phyloP scores from a whole-genome alignment of 1,140 invertebrate species.

The Drosophila paulistorum region DNA sequence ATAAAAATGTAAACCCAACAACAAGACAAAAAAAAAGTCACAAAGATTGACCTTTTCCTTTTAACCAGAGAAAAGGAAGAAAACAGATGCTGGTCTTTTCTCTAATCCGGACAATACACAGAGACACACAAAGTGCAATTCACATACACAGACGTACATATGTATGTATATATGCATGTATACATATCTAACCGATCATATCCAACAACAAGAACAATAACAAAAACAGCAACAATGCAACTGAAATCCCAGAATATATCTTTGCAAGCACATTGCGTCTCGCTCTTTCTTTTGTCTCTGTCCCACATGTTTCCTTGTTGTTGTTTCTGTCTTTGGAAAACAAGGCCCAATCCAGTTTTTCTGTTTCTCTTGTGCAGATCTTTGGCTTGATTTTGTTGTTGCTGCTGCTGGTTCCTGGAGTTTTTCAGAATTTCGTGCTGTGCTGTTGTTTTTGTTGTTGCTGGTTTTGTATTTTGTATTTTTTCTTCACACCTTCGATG shows the following conservation, averaged over 20 bases:
- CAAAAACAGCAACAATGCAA: conserved; percentile 46
- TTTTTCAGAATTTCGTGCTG: conserved; percentile 80
- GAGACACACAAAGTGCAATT: conserved; percentile 15
- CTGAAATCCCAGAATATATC: conserved; percentile 68
- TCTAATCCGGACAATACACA: conserved; percentile 26
- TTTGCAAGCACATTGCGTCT: not conserved
- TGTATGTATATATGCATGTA: conserved; percentile 15
- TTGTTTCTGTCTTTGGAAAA: conserved; percentile 53
- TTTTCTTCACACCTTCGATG: conserved; percentile 77
- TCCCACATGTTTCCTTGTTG: conserved; percentile 9
- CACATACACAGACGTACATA: not conserved
- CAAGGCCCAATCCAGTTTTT: conserved; percentile 74
- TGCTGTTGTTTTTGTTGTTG: conserved; percentile 41
- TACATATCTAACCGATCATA: conserved; percentile 69
- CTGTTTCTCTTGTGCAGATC: conserved; percentile 63
- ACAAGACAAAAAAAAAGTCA: conserved; percentile 38
- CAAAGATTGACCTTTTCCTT: conserved; percentile 35
- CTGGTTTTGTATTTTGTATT: conserved; percentile 72
- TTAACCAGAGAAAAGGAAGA: conserved; percentile 45
- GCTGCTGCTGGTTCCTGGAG: conserved; percentile 52
- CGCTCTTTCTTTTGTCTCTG: conserved; percentile 51
- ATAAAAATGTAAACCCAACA: conserved; percentile 15
- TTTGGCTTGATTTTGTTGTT: conserved; percentile 69
- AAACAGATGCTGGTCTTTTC: conserved; percentile 67
- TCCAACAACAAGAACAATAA: conserved; percentile 37